Percentiles rank a stretch among this genome's conserved stretches.
Evolutionary conservation across 2,888 invertebrate species (phyloP).

Genomic region (Marasmarcha lunaedactyla): DNA sequence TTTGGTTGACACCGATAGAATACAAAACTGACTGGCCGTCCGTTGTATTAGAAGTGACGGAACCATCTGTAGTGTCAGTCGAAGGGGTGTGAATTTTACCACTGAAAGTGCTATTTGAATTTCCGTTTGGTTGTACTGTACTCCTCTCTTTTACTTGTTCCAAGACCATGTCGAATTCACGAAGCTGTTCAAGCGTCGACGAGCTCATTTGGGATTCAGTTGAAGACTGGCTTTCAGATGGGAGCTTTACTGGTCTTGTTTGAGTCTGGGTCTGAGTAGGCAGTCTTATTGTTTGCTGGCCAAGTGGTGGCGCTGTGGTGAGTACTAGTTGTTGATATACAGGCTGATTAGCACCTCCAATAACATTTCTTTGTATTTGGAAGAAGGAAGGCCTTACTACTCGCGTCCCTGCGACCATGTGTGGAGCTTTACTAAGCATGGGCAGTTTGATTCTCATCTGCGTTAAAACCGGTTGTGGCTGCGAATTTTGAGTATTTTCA

Average conservation of each 20-base stretch:
- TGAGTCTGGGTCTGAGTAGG: constrained; percentile 31
- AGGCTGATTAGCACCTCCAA: constrained; percentile 65
- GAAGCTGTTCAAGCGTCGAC: constrained; percentile 80
- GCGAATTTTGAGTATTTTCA: constrained; percentile 34
- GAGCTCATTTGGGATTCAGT: constrained; percentile 77
- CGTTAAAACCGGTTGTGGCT: constrained; percentile 53
- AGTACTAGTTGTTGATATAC: constrained; percentile 63
- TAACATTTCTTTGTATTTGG: constrained; percentile 73
- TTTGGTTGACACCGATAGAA: constrained; percentile 44
- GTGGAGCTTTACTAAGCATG: constrained; percentile 63
- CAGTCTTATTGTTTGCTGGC: constrained; percentile 51
- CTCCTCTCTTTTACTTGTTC: constrained; percentile 85
- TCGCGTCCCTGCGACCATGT: constrained; percentile 68
- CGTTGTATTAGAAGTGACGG: constrained; percentile 27
- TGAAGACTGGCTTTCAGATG: constrained; percentile 40
- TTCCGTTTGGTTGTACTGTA: constrained; percentile 66
- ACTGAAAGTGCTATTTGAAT: constrained; percentile 22
- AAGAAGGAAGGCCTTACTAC: constrained; percentile 67
- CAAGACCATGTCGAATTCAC: constrained; percentile 84
- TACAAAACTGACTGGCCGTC: constrained; percentile 50
- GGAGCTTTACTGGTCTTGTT: constrained; percentile 33
- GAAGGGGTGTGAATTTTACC: constrained; percentile 31
- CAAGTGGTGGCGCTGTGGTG: constrained; percentile 55
- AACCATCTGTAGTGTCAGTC: constrained; percentile 34
- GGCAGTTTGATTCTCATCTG: constrained; percentile 67